A percentile compares a stretch with the other conserved stretches of the same genome.
These are phyloP conservation scores for Anagyrus pseudococci DNA, from an alignment of 2,888 invertebrate genomes.

Conservation along the genomic window DNA sequence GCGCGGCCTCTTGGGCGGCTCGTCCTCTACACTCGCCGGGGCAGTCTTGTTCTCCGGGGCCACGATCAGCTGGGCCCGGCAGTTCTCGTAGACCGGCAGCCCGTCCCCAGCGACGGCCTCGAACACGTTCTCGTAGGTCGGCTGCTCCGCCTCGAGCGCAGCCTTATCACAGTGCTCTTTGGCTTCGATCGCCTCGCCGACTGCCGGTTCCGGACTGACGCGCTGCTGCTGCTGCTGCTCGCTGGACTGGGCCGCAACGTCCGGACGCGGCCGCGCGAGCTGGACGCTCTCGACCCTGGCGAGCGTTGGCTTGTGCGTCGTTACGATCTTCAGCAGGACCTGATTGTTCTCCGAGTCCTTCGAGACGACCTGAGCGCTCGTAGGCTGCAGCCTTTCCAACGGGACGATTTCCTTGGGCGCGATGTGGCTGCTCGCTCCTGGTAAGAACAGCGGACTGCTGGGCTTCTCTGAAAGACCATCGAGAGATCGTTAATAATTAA, in stretches of 20 bases:
- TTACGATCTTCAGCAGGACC: constrained; percentile 46
- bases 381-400: background rate
- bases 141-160: too few species aligned
- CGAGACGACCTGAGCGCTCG: constrained; percentile 13
- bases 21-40: background rate
- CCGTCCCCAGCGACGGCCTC: constrained; percentile 34
- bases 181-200: constrained; percentile 27
- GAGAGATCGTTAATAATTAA: background rate
- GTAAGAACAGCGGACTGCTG: constrained; percentile 2
- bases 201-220: background rate
- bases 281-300: constrained; percentile 45
- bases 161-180: constrained; percentile 45
- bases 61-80: constrained; percentile 6
- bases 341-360: constrained; percentile 44
- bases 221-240: background rate
- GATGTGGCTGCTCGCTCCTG: background rate
- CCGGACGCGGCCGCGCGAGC: background rate
- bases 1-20: too few species aligned
- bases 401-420: constrained; percentile 11
- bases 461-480: constrained; percentile 25
- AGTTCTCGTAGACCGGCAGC: constrained; percentile 51
- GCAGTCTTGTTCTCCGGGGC: background rate
- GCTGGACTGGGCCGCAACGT: background rate
- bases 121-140: constrained; percentile 49
- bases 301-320: constrained; percentile 45